Evolutionary conservation across 2,888 invertebrate genomes (phyloP).

Genomic region (Hirudinaria manillensis): DNA sequence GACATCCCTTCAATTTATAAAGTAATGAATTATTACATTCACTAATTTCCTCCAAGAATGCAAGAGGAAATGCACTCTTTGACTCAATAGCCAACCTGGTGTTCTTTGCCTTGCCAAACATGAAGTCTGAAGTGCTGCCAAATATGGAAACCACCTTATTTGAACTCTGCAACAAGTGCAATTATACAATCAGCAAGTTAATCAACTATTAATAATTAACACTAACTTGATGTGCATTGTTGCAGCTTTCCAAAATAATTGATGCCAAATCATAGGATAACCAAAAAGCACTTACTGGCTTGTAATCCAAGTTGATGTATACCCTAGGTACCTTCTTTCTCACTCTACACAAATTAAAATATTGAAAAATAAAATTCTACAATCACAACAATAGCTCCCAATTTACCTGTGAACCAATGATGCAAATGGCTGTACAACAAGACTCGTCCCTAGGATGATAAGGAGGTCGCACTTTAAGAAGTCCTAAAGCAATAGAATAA

Average conservation of each 20-base stretch:
- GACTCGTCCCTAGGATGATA: slow-evolving; percentile 88
- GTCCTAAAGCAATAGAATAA: slow-evolving; percentile 58
- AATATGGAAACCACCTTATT: no score
- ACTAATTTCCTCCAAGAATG: not conserved
- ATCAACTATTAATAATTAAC: no score
- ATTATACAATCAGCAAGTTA: no score
- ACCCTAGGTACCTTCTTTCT: slow-evolving; percentile 5
- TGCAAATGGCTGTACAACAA: slow-evolving; percentile 90
- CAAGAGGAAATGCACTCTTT: not conserved
- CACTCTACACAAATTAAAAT: not conserved
- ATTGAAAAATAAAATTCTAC: no score
- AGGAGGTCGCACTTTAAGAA: slow-evolving; percentile 80
- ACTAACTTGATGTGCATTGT: no score
- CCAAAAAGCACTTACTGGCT: not conserved
- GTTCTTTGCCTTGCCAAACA: not conserved
- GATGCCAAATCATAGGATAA: not conserved
- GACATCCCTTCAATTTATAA: slow-evolving; percentile 50
- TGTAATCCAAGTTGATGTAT: slow-evolving; percentile 21
- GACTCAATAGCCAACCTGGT: not conserved
- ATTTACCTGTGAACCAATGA: slow-evolving; percentile 59
- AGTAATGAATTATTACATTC: not conserved
- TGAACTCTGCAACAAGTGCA: no score
- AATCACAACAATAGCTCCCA: no score
- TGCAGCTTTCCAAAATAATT: no score
- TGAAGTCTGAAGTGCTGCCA: not conserved